Evolutionary conservation across 2,797 vertebrate species (phyloP).

Genomic region (Trachurus trachurus): DNA sequence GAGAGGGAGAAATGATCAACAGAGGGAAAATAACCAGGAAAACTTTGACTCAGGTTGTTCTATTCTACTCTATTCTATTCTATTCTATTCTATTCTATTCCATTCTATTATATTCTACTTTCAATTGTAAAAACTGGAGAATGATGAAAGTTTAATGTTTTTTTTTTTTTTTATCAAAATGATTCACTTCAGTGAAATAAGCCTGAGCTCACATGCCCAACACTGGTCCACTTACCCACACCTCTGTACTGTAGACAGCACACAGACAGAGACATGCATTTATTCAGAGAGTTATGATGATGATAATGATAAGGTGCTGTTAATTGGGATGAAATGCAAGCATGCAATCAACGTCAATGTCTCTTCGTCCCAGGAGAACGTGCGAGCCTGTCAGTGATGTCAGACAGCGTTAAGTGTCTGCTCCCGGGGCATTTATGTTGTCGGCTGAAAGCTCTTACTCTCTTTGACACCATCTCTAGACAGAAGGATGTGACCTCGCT

Average conservation of each 20-base stretch:
- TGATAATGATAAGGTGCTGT: constrained; percentile 51
- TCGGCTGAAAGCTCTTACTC: background rate
- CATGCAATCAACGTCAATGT: constrained; percentile 19
- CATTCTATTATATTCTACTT: background rate
- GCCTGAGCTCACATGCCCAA: background rate
- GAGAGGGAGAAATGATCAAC: constrained; percentile 69
- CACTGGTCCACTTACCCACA: constrained; percentile 27
- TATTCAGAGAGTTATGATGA: background rate
- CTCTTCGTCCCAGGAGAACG: constrained; percentile 7
- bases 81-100: constrained; percentile 1
- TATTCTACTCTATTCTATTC: constrained; percentile 10
- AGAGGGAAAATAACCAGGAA: constrained; percentile 56
- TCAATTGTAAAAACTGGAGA: background rate
- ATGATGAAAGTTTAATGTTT: too few species aligned
- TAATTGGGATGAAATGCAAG: constrained; percentile 42
- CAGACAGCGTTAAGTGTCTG: background rate
- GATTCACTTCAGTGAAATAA: background rate
- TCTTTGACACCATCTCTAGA: background rate
- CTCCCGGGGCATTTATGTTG: background rate
- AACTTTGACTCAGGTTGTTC: constrained; percentile 40
- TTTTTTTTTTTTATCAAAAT: background rate
- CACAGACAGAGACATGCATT: constrained; percentile 1
- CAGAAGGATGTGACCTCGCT: background rate
- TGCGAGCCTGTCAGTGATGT: constrained; percentile 10
- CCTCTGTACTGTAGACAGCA: background rate